Conservation (phyloP, 1,140 invertebrate genomes). For the Ceratina australensis region DNA sequence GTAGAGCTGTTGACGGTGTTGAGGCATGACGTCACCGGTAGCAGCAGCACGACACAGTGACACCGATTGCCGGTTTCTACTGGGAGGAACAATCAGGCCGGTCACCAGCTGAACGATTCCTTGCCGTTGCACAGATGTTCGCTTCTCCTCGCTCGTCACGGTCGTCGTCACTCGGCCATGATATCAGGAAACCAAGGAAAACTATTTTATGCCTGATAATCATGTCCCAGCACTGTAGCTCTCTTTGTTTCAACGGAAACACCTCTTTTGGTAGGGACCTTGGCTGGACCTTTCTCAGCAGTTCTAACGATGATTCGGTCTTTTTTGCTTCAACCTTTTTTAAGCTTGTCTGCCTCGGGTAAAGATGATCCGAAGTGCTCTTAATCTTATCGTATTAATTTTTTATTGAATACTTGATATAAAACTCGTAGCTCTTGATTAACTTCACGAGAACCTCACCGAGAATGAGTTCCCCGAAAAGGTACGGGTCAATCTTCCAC, state of each 20-base stretch:
- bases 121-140: not conserved
- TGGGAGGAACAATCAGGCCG: slow-evolving; percentile 49
- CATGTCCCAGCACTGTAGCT: not conserved
- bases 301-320: not conserved
- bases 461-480: not conserved
- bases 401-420: not conserved
- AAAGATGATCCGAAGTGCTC: no score
- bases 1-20: slow-evolving; percentile 48
- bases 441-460: not conserved
- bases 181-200: slow-evolving; percentile 9
- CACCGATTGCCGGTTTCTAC: slow-evolving; percentile 65
- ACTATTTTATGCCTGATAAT: slow-evolving; percentile 18
- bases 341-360: no score
- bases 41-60: slow-evolving; percentile 71
- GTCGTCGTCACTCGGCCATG: not conserved
- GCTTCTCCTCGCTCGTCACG: not conserved
- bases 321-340: no score
- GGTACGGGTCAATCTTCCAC: not conserved
- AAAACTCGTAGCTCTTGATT: not conserved
- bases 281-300: not conserved
- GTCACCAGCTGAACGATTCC: slow-evolving; percentile 32
- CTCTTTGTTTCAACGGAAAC: not conserved
- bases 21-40: slow-evolving; percentile 68
- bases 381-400: not conserved
- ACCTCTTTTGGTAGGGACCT: not conserved